Evolutionary conservation across 2,888 invertebrate species (phyloP).

Genomic region (Disparrhopalites patrizii): DNA sequence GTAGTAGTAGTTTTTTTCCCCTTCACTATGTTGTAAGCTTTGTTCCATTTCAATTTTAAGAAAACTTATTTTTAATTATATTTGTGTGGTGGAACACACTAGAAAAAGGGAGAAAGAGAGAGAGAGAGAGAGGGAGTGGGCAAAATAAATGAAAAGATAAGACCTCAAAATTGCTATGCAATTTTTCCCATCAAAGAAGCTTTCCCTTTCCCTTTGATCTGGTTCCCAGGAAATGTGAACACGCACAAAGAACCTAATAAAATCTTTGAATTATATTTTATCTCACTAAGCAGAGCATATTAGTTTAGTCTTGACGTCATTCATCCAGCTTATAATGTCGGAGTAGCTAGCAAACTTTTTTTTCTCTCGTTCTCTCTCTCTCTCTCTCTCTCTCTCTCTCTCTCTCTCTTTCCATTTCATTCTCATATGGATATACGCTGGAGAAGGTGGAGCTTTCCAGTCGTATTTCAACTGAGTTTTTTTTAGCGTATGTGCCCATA

Average conservation of each 20-base stretch:
- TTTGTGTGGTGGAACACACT: conserved; percentile 22
- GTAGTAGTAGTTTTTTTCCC: not conserved
- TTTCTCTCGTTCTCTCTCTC: not conserved
- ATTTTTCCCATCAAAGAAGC: conserved; percentile 29
- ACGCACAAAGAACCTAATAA: conserved; percentile 34
- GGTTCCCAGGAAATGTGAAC: conserved; percentile 28
- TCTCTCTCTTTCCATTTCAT: no score
- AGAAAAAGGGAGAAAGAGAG: no score
- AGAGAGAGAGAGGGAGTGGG: conserved; percentile 1
- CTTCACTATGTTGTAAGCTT: not conserved
- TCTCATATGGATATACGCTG: no score
- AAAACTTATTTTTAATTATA: conserved; percentile 30
- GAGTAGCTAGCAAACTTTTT: conserved; percentile 5
- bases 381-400: no score
- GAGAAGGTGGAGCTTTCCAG: no score
- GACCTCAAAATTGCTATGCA: conserved; percentile 31
- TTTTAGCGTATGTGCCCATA: no score
- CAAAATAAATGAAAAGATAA: conserved; percentile 32
- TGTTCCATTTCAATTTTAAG: conserved; percentile 24
- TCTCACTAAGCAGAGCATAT: conserved; percentile 32
- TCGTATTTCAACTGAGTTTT: no score
- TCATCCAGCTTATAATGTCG: conserved; percentile 27
- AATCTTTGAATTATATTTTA: conserved; percentile 37
- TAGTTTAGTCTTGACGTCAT: conserved; percentile 35
- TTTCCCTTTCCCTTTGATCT: conserved; percentile 33